These are phyloP conservation scores for Lota lota DNA, from an alignment of 2,113 vertebrate genomes.

Conservation along the genomic window DNA sequence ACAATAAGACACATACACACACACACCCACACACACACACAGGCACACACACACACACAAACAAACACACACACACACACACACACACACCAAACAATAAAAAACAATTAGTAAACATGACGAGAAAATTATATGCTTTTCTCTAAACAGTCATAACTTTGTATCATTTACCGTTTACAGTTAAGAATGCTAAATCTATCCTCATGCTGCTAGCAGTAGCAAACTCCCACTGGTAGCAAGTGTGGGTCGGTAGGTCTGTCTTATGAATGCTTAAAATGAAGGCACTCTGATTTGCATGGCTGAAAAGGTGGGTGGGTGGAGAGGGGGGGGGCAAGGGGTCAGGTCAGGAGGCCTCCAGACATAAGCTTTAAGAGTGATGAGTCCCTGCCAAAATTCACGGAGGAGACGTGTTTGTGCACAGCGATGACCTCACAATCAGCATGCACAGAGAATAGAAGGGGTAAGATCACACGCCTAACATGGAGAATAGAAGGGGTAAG, in stretches of 20 bases:
- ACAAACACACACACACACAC: no score
- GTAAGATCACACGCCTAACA: no score
- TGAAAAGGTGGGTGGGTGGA: conserved; percentile 29
- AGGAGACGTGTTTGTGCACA: conserved; percentile 46
- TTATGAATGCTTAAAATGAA: conserved; percentile 55
- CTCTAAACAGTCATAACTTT: no score
- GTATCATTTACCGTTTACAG: background rate
- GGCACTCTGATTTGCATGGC: conserved; percentile 60
- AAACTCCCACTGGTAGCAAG: conserved; percentile 29
- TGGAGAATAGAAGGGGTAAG: conserved; percentile 4
- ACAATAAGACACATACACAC: no score
- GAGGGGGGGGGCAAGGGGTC: conserved; percentile 36
- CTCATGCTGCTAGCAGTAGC: no score
- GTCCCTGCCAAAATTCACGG: conserved; percentile 29
- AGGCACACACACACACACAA: no score
- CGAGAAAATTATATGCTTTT: no score
- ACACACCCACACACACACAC: no score
- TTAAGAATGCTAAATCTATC: background rate
- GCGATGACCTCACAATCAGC: conserved; percentile 34
- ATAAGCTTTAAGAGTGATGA: conserved; percentile 55
- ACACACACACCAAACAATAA: no score
- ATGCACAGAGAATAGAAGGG: conserved; percentile 1
- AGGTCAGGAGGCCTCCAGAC: conserved; percentile 48
- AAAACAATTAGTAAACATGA: no score
- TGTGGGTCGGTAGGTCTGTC: conserved; percentile 34